Evolutionary conservation across 2,888 invertebrate genomes (phyloP).

Genomic region (Drosophila mettleri): DNA sequence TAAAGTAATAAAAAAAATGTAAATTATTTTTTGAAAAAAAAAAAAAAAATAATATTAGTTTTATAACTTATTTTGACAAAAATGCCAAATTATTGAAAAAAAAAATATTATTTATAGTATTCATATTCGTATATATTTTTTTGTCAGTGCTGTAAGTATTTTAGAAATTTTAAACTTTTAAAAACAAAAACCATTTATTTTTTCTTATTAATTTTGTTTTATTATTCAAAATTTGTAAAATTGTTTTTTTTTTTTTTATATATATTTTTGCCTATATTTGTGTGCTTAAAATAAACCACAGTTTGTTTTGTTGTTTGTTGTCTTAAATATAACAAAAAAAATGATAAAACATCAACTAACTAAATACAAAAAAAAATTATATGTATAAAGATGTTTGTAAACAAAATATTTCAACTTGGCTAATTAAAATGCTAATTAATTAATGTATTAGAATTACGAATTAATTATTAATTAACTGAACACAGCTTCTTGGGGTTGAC

Average conservation of each 20-base stretch:
- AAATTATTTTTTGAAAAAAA: no score
- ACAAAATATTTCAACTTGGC: slow-evolving; percentile 21
- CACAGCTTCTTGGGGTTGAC: slow-evolving; percentile 84
- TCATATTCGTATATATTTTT: no score
- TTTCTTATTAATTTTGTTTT: not conserved
- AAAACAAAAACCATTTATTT: not conserved
- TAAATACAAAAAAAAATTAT: slow-evolving; percentile 23
- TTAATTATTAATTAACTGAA: slow-evolving; percentile 79
- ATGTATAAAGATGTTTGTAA: slow-evolving; percentile 3
- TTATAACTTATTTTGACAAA: no score
- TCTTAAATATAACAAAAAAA: slow-evolving; percentile 37
- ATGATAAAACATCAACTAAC: slow-evolving; percentile 39
- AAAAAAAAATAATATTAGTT: no score
- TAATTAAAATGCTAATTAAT: slow-evolving; percentile 27
- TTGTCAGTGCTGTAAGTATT: no score
- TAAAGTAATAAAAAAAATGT: no score
- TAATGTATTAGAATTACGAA: slow-evolving; percentile 31
- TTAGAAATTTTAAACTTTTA: not conserved
- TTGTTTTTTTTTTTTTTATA: slow-evolving; percentile 1
- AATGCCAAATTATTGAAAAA: no score
- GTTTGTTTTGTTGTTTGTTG: slow-evolving; percentile 66
- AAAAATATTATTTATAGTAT: no score
- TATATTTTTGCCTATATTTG: slow-evolving; percentile 44
- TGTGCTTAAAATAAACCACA: slow-evolving; percentile 76
- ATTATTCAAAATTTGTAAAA: not conserved